Base-by-base conservation (phyloP, 2,797 vertebrate genomes). In the Acrossocheilus wenchowensis region DNA sequence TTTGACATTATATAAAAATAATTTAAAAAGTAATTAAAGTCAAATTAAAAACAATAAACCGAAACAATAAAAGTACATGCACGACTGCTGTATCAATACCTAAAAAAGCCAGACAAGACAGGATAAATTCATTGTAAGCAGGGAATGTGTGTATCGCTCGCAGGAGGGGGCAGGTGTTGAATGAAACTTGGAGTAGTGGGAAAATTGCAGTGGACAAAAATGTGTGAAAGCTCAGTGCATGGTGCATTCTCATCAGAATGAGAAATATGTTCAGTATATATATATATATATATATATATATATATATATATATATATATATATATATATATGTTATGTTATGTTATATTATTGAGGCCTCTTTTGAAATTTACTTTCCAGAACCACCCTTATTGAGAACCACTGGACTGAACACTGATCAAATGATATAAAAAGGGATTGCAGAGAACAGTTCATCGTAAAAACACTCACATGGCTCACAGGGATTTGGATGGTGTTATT, bases 381-480 rank as follows among this genome's bases (percentile, higher is more conserved):
- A 39, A 21, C 1, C 7, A 21, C 6, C 21, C 52, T 78, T 19
- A 1, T 39, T n/a, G 34, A 57, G 19, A 73, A 73, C 23, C 14
- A 17, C 54, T 79, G 14, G 8, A 79, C 39, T 62, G 19, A 64
- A 62, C 60, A 50, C 0, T 50, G 11, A 45, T 34, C 78, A 81
- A 80, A 54, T 64, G 1, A 79, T 8, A 62, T 57, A 10, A 39
- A 43, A 68, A 52, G 26, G 12, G 23, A 39, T 52, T 68, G 19
- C 45, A 78, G 60, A 72, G 39, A 57, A 60, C 15, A 73, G 36
- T 26, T 72, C 23, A 45, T 72, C 15, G 17, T 72, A 83, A 62
- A 83, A 83, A 57, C 52, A 57, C 64, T 81, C 19, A 50, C 45
- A 43, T 30, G 50, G 8, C 23, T 41, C 21, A 73, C 36, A 72